Base-by-base conservation (phyloP, 30 jellyfish, hydroid and myxozoan species). In the Aurelia sp. region DNA sequence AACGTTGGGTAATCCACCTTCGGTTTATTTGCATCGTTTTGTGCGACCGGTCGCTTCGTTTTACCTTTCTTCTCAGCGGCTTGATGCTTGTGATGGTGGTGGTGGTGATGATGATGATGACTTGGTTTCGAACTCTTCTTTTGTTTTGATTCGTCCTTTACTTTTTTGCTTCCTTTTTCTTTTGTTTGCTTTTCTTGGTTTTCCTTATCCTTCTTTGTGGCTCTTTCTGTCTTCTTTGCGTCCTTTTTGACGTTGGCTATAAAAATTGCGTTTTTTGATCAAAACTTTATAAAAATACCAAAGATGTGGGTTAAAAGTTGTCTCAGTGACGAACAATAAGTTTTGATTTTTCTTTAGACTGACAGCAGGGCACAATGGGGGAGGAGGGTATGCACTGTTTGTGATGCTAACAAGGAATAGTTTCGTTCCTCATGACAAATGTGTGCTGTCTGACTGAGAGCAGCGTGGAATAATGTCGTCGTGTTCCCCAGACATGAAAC, bases 51-150 rank as follows among this genome's bases (percentile, higher is more conserved):
- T 72, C 93, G 71, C 69, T 90, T 70, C 66, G 50, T 33, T 59
- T 88, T 70, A 62, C 64, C 67, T 51, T 88, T 71, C 17, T 90
- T 85, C 50, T 82, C 60, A 41, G 70, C 87, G 59, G 60, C 91
- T 31, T 90, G 94, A 33, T 69, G 91, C 57, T 84, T 94, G 64
- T 90, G 97, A 52, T 82, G 97, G 70, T 90, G 94, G 37, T 90
- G 97, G 60, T 90, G 94, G 53, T 90, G 93, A 35, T 65, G 85
- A 44, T 65, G 85, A 33, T 86, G 96, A 6, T 89, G 97, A 57
- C 61, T 65, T 6, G 51, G 57, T 13, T 77, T 74, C 20, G 78
- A 63, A 13, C 58, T 44, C 37, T 78, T 78, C 66, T 69, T 71
- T 19, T 62, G 55, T 23, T 71, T 51, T 48, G 31, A 20, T 11